Base-by-base conservation (phyloP, 1,140 invertebrate species). In the Diabrotica undecimpunctata region DNA sequence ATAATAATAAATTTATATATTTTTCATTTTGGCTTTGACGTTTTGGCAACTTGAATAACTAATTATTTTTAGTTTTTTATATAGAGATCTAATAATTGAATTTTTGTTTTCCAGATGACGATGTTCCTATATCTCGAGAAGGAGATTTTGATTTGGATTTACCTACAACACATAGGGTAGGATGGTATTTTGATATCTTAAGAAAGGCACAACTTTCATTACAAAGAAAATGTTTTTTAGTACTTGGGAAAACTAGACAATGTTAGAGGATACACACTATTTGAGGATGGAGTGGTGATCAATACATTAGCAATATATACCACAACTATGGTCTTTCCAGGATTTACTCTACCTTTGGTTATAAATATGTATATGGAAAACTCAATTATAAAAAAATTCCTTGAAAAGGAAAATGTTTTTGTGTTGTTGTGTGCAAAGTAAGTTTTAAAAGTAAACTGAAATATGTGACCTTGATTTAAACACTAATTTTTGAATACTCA, bases 281-380 rank as follows among this genome's bases (percentile, higher is more conserved):
- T 70, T 66, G 78, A 79, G 54, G 76, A 78, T 65, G 76, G 77
- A 7, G 70, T 75, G 61, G 61, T 76, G 0, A 66, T 78, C 8
- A 65, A 68, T 38, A 65, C 77, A 54, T 61, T 75, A 6, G 75
- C 74, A 25, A 70, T 79, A 36, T 72, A 75, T 54, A 77, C 75
- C 0, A 77, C 76, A 35, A 78, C 77, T 7, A 66, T 77, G 59
- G 78, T 77, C 7, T 78, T 78, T 65, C 78, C 78, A n/a, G 78
- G 77, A 2, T 78, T 78, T 62, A 78, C 75, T 6, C 61, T 79
- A 8, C 78, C 78, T 7, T 68, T 79, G 53, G 71, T 74, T n/a
- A 68, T 78, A 60, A 71, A 70, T 55, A 68, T 65, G 35, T 56
- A 69, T 46, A 37, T 56, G 12, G 74, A 77, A 65, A 72, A 65